Base-by-base conservation (phyloP, 2,797 vertebrate genomes). In the Aldrovandia affinis region DNA sequence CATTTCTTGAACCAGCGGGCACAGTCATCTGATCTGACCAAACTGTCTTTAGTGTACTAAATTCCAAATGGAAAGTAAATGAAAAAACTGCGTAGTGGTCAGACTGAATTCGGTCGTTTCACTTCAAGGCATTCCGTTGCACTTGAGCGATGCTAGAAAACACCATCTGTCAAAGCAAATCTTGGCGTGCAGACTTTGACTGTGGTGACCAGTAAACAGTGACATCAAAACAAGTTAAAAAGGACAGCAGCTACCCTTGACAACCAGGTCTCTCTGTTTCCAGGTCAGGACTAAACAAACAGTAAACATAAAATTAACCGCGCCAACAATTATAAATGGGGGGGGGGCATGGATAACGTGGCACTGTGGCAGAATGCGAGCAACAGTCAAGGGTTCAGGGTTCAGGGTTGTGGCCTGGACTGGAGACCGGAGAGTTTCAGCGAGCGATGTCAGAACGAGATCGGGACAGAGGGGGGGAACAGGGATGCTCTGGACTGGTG, bases 21-120 rank as follows among this genome's bases (percentile, higher is more conserved):
- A 77, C 81, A 61, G 73, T 59, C 14, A 42, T 83, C 87, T 84
- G 81, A 87, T 85, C 73, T 86, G 36, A 88, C 88, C 86, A 86
- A 80, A 89, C 84, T 77, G 44, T 82, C 87, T 89, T 83, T 84
- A 86, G 55, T 57, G 10, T 14, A 20, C 55, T 8, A 2, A 57
- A 57, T 57, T 57, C 55, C 15, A 15, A 57, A 57, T 44, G 1
- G 33, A 75, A 44, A 75, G 22, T n/a, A 2, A 75, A 22, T 28
- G 39, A 75, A 18, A 22, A 73, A 68, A 3, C 59, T 10, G 63
- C 4, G 18, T 30, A 39, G 18, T 39, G 68, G 36, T 20, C 39
- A 73, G 33, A 20, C 63, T 15, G 63, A 30, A n/a, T 10, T 14
- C 18, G 59, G 28, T 33, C 55, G 42, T 15, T 10, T 63, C 20